A percentile compares a stretch with the other conserved stretches of the same genome.
These are phyloP conservation scores for Papilio glaucus DNA, from an alignment of 1,140 invertebrate genomes.

Conservation along the genomic window DNA sequence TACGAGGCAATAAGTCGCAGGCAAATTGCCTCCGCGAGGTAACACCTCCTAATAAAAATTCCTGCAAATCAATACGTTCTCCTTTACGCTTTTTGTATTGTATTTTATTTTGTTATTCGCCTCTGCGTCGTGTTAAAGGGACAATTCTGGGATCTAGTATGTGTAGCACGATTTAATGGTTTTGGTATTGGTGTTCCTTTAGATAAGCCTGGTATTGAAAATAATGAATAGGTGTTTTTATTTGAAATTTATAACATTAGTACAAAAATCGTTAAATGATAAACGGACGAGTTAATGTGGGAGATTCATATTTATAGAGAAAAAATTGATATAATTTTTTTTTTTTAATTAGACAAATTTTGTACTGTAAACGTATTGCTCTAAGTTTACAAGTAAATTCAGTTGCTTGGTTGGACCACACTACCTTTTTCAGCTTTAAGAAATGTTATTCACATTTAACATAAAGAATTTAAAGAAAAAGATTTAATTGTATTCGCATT, in stretches of 20 bases:
- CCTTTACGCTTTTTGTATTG: conserved; percentile 80
- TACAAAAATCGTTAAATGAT: too few species aligned
- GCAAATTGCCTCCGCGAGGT: conserved; percentile 62
- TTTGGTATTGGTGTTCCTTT: conserved; percentile 50
- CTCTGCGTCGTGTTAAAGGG: conserved; percentile 78
- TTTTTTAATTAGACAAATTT: too few species aligned
- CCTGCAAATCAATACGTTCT: conserved; percentile 80
- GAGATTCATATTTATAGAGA: too few species aligned
- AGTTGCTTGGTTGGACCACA: too few species aligned
- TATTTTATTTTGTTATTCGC: conserved; percentile 80
- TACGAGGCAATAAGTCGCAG: conserved; percentile 64
- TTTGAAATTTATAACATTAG: too few species aligned
- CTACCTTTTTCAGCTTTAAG: too few species aligned
- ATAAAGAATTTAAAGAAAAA: neutral
- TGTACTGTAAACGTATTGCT: too few species aligned
- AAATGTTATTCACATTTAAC: too few species aligned
- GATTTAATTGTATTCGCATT: neutral
- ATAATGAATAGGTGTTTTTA: neutral
- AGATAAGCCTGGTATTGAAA: neutral
- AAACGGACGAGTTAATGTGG: too few species aligned
- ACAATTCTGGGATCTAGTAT: conserved; percentile 73
- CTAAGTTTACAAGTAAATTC: too few species aligned
- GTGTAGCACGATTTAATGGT: conserved; percentile 42
- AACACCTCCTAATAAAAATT: conserved; percentile 81
- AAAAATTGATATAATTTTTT: too few species aligned